phyloP scores from a whole-genome alignment of 2,797 vertebrate species.

The Kryptolebias ocellatus region DNA sequence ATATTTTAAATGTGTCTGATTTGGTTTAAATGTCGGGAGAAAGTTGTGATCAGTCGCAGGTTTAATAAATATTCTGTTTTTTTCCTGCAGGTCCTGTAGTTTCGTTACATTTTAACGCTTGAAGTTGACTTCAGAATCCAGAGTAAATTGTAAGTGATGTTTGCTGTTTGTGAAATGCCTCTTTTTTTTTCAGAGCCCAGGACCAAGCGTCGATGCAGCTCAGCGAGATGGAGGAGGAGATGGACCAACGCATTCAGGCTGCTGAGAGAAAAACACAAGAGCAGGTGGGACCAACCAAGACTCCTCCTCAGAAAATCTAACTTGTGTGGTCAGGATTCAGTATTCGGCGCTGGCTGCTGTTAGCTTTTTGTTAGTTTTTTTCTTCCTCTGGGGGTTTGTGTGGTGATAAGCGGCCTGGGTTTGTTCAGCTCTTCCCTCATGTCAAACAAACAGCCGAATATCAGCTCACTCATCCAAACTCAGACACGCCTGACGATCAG shows the following conservation, averaged over 20 bases:
- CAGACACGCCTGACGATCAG: conserved; percentile 48
- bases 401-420: conserved; percentile 41
- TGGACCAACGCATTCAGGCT: conserved; percentile 94
- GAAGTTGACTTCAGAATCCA: neutral
- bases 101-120: neutral
- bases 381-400: conserved; percentile 28
- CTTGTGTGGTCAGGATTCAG: conserved; percentile 3
- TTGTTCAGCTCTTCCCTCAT: conserved; percentile 66
- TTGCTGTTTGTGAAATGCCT: neutral
- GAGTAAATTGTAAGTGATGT: neutral
- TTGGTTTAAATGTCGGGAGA: no score
- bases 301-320: neutral
- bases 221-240: conserved; percentile 96
- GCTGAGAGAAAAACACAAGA: conserved; percentile 86
- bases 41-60: no score
- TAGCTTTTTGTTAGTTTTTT: conserved; percentile 3
- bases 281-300: conserved; percentile 79
- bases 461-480: conserved; percentile 46
- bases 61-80: no score
- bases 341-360: neutral
- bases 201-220: conserved; percentile 94
- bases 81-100: no score
- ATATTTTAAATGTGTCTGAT: no score
- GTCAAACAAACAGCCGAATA: conserved; percentile 64
- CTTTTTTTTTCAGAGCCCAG: conserved; percentile 85